A percentile compares a stretch with the other conserved stretches of the same genome.
phyloP scores from a whole-genome alignment of 2,113 vertebrate species.

The Tauraco erythrolophus region DNA sequence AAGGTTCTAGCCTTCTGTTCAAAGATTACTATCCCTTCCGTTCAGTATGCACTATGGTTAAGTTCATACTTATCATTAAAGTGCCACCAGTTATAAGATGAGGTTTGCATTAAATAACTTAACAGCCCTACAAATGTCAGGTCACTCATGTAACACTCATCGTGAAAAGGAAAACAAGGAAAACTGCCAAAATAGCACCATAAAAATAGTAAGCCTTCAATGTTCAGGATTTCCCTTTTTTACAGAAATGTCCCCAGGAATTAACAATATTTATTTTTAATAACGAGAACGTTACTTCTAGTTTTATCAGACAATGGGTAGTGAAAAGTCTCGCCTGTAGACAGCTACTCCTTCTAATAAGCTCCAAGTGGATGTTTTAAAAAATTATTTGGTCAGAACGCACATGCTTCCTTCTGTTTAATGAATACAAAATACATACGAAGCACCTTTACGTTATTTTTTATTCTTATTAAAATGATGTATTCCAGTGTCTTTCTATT shows the following conservation, averaged over 20 bases:
- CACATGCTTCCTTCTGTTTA: not conserved
- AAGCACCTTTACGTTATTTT: not conserved
- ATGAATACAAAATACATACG: not conserved
- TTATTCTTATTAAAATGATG: not conserved
- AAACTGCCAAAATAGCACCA: not conserved
- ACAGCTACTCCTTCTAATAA: not conserved
- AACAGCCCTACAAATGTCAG: not conserved
- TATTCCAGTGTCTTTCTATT: not conserved
- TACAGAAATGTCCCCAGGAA: not conserved
- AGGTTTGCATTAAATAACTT: not conserved
- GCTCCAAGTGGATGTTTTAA: not conserved
- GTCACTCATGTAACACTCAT: not conserved
- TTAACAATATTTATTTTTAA: not conserved
- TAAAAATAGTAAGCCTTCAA: slow-evolving; percentile 1
- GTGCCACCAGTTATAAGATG: not conserved
- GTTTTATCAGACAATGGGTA: not conserved
- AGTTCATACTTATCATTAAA: not conserved
- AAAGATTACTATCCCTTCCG: not conserved
- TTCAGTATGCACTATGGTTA: not conserved
- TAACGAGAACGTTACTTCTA: not conserved
- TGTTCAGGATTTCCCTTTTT: slow-evolving; percentile 16
- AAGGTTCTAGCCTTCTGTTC: not conserved
- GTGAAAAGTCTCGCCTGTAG: not conserved
- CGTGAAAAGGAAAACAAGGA: not conserved
- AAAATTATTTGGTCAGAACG: not conserved